Conservation (phyloP, 1,140 invertebrate genomes). For the Pseudachorutes palmiensis region DNA sequence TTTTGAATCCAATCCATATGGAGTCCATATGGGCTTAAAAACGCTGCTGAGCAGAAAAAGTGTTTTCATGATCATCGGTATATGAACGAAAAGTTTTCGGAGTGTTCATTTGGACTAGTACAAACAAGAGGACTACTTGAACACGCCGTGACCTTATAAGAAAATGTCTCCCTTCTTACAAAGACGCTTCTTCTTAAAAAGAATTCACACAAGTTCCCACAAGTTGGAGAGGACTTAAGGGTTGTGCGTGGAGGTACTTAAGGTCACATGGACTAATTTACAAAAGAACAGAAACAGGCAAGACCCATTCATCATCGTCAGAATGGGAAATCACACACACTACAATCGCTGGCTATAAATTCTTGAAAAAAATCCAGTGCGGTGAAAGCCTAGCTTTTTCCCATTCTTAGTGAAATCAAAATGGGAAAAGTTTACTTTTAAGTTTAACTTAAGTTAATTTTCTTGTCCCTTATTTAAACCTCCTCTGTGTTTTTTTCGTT, state of each 20-base stretch:
- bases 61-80: constrained; percentile 1
- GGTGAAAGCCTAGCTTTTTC: no score
- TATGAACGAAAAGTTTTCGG: not conserved
- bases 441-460: not conserved
- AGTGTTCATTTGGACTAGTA: not conserved
- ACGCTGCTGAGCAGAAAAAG: not conserved
- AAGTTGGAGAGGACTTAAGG: not conserved
- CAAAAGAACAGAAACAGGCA: no score
- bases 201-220: not conserved
- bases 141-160: not conserved
- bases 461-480: not conserved
- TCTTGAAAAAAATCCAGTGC: no score
- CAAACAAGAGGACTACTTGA: constrained; percentile 6
- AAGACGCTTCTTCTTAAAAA: constrained; percentile 17
- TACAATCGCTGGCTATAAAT: no score
- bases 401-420: no score
- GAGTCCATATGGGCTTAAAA: constrained; percentile 27
- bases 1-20: constrained; percentile 29
- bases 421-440: not conserved
- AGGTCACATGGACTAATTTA: no score
- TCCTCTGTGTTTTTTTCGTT: not conserved
- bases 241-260: not conserved
- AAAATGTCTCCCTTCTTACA: not conserved
- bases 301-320: no score
- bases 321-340: no score